Percentiles rank a stretch among this genome's conserved stretches.
Conservation (phyloP, 2,888 invertebrate species). For the Monoplex corrugatus region DNA sequence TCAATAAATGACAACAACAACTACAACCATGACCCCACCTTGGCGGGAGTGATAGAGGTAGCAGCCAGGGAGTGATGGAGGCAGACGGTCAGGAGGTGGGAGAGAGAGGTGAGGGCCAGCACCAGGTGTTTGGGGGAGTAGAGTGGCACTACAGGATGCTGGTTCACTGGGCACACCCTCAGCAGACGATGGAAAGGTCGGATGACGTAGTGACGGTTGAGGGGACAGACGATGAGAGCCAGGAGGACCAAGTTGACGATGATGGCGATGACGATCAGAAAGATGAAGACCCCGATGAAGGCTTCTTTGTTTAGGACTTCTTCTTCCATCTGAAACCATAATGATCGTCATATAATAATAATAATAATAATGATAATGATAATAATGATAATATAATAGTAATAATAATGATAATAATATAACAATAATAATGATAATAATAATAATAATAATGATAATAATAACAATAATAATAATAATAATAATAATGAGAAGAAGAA, state of each 20-base stretch:
- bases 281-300: slow-evolving; percentile 11
- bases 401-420: too few species aligned
- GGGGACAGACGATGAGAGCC: neutral
- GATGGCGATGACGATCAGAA: slow-evolving; percentile 8
- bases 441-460: too few species aligned
- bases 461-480: neutral
- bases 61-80: slow-evolving; percentile 7
- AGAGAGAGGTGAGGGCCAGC: neutral
- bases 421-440: neutral
- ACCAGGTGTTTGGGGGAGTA: neutral
- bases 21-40: too few species aligned
- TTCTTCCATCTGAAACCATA: slow-evolving; percentile 20
- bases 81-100: neutral
- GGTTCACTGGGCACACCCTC: neutral
- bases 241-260: slow-evolving; percentile 11
- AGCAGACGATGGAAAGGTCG: neutral
- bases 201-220: neutral
- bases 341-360: neutral
- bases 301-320: slow-evolving; percentile 28
- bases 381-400: too few species aligned
- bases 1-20: too few species aligned
- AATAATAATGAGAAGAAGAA: too few species aligned
- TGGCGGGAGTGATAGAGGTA: neutral
- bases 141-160: too few species aligned
- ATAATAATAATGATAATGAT: neutral